Percentiles rank a stretch among this genome's conserved stretches.
These are phyloP conservation scores for Diorhabda carinulata DNA, from an alignment of 1,140 invertebrate genomes.

Conservation along the genomic window DNA sequence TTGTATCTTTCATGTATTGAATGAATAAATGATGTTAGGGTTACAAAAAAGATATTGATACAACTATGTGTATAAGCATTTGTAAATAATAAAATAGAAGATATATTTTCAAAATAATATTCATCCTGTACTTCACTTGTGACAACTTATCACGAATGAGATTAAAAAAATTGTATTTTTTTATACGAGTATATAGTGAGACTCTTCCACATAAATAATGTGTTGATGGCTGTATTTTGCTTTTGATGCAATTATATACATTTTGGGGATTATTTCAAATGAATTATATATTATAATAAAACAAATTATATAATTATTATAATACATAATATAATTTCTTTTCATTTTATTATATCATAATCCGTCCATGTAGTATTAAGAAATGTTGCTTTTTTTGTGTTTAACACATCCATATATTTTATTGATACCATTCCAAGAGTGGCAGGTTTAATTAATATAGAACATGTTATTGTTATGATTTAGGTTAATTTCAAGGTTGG, in stretches of 20 bases:
- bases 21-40: no score
- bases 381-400: constrained; percentile 33
- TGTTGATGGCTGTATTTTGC: background rate
- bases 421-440: constrained; percentile 30
- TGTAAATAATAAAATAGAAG: no score
- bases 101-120: background rate
- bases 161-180: constrained; percentile 7
- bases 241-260: constrained; percentile 14
- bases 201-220: no score
- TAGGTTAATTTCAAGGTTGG: background rate
- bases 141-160: constrained; percentile 7
- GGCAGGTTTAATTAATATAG: constrained; percentile 26
- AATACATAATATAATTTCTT: background rate
- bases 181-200: background rate
- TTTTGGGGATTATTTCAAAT: background rate
- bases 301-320: background rate
- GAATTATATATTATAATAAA: background rate
- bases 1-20: no score
- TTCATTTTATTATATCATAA: no score
- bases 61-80: no score
- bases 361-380: constrained; percentile 28
- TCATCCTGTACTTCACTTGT: background rate
- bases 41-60: no score
- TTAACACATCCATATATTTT: constrained; percentile 40
- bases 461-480: constrained; percentile 32